phyloP scores from a whole-genome alignment of 2,888 invertebrate genomes.

The Muschampia plurimacula region DNA sequence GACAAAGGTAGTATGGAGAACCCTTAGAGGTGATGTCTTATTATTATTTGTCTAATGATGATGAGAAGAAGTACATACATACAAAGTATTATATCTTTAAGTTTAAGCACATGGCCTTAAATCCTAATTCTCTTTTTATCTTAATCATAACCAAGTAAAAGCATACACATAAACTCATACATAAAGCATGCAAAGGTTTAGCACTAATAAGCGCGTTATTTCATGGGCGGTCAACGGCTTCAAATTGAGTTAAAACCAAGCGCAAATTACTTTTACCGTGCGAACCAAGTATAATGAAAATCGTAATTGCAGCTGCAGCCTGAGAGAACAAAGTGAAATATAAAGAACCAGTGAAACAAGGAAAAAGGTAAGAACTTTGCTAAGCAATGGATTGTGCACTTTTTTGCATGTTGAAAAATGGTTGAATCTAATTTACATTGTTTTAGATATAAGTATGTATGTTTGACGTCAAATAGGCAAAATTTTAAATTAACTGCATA shows the following conservation, averaged over 20 bases:
- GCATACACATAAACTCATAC: too few relatives aligned
- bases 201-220: conserved; percentile 9
- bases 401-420: not conserved
- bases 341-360: conserved; percentile 19
- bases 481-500: conserved; percentile 6
- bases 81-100: too few relatives aligned
- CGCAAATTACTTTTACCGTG: conserved; percentile 33
- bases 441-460: not conserved
- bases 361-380: conserved; percentile 3
- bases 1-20: too few relatives aligned
- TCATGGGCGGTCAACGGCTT: conserved; percentile 19
- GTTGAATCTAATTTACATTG: conserved; percentile 1
- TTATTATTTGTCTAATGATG: too few relatives aligned
- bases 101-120: not conserved
- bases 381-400: not conserved
- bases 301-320: conserved; percentile 25
- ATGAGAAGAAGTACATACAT: too few relatives aligned
- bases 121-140: too few relatives aligned
- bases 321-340: conserved; percentile 21
- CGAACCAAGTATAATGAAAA: conserved; percentile 29
- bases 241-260: conserved; percentile 29
- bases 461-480: not conserved
- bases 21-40: too few relatives aligned
- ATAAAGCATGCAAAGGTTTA: not conserved
- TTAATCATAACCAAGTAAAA: too few relatives aligned